phyloP scores from a whole-genome alignment of 2,113 vertebrate genomes.

The Elephas maximus region DNA sequence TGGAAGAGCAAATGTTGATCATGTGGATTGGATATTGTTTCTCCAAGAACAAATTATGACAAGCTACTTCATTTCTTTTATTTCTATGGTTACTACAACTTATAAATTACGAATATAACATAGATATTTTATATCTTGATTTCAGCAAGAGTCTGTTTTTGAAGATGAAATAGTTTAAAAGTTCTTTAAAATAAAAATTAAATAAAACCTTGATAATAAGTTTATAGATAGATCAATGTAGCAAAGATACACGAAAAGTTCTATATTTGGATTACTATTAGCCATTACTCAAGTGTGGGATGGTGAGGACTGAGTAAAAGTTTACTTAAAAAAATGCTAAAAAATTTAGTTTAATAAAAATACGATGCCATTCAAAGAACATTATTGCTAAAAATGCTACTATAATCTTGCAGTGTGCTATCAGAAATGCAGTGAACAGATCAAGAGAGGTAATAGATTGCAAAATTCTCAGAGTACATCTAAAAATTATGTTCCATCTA shows the following conservation, averaged over 20 bases:
- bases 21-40: not conserved
- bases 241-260: not conserved
- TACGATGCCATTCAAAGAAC: not conserved
- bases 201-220: not conserved
- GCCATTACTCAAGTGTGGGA: not conserved
- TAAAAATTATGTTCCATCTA: not conserved
- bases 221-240: not conserved
- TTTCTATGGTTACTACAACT: not conserved
- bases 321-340: not conserved
- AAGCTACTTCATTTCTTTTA: not conserved
- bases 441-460: not conserved
- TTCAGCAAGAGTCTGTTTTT: not conserved
- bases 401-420: not conserved
- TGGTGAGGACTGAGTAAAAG: not conserved
- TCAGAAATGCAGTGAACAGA: constrained; percentile 11
- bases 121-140: not conserved
- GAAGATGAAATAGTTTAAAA: not conserved
- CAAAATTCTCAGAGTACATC: not conserved
- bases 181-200: not conserved
- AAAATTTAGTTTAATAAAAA: constrained; percentile 19
- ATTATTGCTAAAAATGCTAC: not conserved
- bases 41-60: not conserved
- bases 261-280: not conserved
- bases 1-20: not conserved
- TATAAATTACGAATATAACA: not conserved